These are phyloP conservation scores for Naso thynnoides DNA, from an alignment of 2,797 vertebrate species.

Conservation along the genomic window DNA sequence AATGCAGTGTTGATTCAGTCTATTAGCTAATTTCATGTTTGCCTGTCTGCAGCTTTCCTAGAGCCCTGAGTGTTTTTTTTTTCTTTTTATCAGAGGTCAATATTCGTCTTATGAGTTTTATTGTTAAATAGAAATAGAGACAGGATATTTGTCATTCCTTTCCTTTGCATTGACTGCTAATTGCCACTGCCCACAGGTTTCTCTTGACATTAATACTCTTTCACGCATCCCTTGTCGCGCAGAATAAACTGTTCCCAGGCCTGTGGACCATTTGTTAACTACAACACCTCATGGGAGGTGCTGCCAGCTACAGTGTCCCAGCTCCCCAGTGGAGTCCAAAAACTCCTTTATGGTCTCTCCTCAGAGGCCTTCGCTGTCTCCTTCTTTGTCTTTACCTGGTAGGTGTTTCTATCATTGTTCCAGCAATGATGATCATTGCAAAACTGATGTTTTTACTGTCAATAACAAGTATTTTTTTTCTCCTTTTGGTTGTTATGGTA, in stretches of 20 bases:
- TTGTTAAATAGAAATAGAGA: neutral
- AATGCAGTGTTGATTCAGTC: neutral
- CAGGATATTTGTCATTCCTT: neutral
- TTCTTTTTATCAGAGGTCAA: neutral
- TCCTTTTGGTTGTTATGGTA: neutral
- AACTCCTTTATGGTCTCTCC: conserved; percentile 80
- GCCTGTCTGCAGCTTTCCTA: neutral
- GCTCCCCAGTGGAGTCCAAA: conserved; percentile 78
- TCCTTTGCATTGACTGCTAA: neutral
- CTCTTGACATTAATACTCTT: neutral
- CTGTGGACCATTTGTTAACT: conserved; percentile 92
- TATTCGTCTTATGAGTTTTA: neutral
- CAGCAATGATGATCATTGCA: neutral
- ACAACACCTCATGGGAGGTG: conserved; percentile 89
- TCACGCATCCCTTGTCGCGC: conserved; percentile 12
- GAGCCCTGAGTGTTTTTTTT: neutral
- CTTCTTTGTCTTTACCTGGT: conserved; percentile 93
- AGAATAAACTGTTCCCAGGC: conserved; percentile 91
- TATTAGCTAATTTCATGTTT: neutral
- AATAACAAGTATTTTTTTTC: neutral
- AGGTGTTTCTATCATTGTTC: conserved; percentile 19
- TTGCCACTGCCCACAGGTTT: neutral
- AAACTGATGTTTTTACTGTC: neutral
- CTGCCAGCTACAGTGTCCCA: conserved; percentile 79
- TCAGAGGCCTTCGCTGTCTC: conserved; percentile 94